phyloP scores from a whole-genome alignment of 2,797 vertebrate species.

The Cygnus olor region DNA sequence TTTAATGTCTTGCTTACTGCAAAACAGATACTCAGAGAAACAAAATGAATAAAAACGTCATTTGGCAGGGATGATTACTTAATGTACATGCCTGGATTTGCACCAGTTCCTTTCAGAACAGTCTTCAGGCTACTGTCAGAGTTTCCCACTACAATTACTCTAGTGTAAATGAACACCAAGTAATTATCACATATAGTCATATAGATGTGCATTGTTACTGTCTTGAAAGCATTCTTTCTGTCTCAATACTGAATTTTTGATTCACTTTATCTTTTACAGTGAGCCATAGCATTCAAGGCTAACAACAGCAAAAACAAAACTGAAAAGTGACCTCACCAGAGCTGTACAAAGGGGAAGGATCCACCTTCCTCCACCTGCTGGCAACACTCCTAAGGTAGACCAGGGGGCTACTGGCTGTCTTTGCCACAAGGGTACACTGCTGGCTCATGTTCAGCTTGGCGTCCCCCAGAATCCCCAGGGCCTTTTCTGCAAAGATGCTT shows the following conservation, averaged over 20 bases:
- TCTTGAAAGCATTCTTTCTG: neutral
- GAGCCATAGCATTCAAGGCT: neutral
- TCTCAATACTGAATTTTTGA: neutral
- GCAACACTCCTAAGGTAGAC: neutral
- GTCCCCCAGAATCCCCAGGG: too few relatives aligned
- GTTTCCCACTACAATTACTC: neutral
- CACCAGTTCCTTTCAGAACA: neutral
- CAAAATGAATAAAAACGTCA: neutral
- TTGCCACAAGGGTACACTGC: neutral
- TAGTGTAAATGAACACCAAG: neutral
- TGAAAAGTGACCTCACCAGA: neutral
- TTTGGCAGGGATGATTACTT: neutral
- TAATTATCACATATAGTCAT: neutral
- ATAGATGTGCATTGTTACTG: neutral
- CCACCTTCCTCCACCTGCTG: neutral
- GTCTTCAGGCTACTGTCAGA: neutral
- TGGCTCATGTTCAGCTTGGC: too few relatives aligned
- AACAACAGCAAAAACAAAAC: neutral
- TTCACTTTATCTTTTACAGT: neutral
- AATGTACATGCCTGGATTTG: neutral
- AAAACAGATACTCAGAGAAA: neutral
- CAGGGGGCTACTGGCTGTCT: neutral
- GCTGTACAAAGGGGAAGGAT: neutral
- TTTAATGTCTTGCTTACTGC: neutral
- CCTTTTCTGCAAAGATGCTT: neutral